Evolutionary conservation across 2,888 invertebrate species (phyloP).

Genomic region (Sisyra terminalis): DNA sequence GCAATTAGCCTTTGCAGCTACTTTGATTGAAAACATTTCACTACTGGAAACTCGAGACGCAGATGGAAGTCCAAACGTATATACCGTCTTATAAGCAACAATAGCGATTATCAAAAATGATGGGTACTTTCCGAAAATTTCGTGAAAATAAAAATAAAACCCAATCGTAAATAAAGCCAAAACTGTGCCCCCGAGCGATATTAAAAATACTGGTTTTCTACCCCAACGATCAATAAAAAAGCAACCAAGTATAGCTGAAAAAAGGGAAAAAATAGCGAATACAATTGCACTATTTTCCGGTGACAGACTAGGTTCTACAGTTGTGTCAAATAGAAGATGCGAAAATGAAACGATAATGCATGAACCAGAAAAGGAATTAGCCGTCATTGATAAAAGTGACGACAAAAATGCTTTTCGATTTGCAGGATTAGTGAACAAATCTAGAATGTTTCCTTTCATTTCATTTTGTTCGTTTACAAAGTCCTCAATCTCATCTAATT

Average conservation of each 20-base stretch:
- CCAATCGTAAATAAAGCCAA: not conserved
- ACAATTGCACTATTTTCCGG: not conserved
- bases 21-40: not conserved
- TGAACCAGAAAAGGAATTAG: not conserved
- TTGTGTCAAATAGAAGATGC: not conserved
- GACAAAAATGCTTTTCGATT: slow-evolving; percentile 1
- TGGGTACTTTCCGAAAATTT: not conserved
- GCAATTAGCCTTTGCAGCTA: not conserved
- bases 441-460: not conserved
- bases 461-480: not conserved
- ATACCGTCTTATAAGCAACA: too few relatives aligned
- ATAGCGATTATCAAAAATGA: not conserved
- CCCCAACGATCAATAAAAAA: slow-evolving; percentile 1
- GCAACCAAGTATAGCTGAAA: not conserved
- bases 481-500: not conserved
- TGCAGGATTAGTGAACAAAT: not conserved
- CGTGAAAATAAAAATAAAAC: not conserved
- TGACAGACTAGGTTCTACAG: not conserved
- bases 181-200: not conserved
- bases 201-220: not conserved
- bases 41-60: not conserved
- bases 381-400: not conserved
- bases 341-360: not conserved
- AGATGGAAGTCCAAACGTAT: not conserved
- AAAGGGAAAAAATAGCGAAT: not conserved